These are phyloP conservation scores for Sorex fumeus DNA, from an alignment of 2,113 vertebrate genomes.

Conservation along the genomic window DNA sequence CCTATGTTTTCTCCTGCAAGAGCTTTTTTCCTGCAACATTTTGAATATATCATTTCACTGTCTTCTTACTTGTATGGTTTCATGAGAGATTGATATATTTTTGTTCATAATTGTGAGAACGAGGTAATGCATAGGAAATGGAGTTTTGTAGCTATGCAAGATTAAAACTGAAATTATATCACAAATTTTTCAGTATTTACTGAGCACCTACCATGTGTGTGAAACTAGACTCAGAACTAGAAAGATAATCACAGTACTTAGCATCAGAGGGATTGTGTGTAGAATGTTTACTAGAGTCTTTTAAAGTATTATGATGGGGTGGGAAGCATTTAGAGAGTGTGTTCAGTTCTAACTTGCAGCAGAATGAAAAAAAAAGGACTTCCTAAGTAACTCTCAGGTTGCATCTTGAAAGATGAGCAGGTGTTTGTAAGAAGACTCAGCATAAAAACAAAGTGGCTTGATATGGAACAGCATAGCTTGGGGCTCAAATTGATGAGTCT, in stretches of 20 bases:
- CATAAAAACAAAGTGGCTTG: conserved; percentile 29
- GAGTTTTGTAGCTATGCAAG: conserved; percentile 27
- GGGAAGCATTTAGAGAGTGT: not conserved
- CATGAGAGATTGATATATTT: not conserved
- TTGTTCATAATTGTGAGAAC: conserved; percentile 23
- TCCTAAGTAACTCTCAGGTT: not conserved
- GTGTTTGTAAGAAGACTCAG: conserved; percentile 50
- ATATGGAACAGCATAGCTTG: not conserved
- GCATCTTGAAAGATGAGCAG: conserved; percentile 52
- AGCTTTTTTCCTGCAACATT: too few relatives aligned
- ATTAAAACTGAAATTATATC: conserved; percentile 25
- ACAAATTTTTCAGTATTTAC: conserved; percentile 27
- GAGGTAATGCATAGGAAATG: not conserved
- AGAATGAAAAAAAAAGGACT: not conserved
- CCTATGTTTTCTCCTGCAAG: too few relatives aligned
- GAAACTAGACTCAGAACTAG: conserved; percentile 2
- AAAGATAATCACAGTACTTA: not conserved
- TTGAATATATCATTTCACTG: too few relatives aligned
- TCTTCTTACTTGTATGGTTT: too few relatives aligned
- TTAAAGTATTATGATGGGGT: not conserved
- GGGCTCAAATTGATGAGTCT: not conserved
- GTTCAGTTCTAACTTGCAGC: not conserved
- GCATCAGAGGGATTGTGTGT: conserved; percentile 5
- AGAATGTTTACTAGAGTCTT: conserved; percentile 46
- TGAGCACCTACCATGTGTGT: not conserved